phyloP scores from a whole-genome alignment of 2,888 invertebrate species.

The Endomychus coccineus region DNA sequence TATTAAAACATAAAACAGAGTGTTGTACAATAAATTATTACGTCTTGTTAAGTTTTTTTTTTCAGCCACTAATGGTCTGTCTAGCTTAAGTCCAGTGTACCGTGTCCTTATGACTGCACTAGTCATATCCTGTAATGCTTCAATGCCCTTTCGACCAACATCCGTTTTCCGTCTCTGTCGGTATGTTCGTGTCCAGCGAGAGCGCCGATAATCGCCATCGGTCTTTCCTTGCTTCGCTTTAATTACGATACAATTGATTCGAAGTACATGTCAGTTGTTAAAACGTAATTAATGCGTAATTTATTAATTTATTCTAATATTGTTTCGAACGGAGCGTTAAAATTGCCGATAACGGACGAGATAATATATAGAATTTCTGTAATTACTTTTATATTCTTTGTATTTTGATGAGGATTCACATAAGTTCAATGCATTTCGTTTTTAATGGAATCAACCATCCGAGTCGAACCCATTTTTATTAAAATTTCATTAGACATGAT shows the following conservation, averaged over 20 bases:
- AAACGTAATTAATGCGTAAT: constrained; percentile 45
- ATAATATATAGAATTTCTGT: constrained; percentile 28
- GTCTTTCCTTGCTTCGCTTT: too few species aligned
- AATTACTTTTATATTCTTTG: constrained; percentile 15
- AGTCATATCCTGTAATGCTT: constrained; percentile 42
- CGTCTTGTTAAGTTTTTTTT: constrained; percentile 20
- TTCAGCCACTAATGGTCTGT: constrained; percentile 35
- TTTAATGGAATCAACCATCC: constrained; percentile 24
- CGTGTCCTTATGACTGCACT: constrained; percentile 39
- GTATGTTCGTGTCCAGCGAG: constrained; percentile 1
- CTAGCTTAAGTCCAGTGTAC: constrained; percentile 33
- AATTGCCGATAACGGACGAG: constrained; percentile 45
- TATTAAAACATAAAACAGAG: too few species aligned
- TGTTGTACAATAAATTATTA: constrained; percentile 18
- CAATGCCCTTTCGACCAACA: constrained; percentile 29
- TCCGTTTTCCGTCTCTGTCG: constrained; percentile 12
- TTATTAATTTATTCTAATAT: constrained; percentile 47
- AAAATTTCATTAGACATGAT: constrained; percentile 2
- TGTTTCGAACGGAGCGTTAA: constrained; percentile 44
- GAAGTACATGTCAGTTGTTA: constrained; percentile 43
- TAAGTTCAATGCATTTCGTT: constrained; percentile 30
- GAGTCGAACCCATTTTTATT: constrained; percentile 23
- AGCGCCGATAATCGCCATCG: constrained; percentile 6
- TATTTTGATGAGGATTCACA: constrained; percentile 26
- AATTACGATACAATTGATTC: constrained; percentile 43